These are phyloP conservation scores for Leucozona laternaria DNA, from an alignment of 2,888 invertebrate species.

Conservation along the genomic window DNA sequence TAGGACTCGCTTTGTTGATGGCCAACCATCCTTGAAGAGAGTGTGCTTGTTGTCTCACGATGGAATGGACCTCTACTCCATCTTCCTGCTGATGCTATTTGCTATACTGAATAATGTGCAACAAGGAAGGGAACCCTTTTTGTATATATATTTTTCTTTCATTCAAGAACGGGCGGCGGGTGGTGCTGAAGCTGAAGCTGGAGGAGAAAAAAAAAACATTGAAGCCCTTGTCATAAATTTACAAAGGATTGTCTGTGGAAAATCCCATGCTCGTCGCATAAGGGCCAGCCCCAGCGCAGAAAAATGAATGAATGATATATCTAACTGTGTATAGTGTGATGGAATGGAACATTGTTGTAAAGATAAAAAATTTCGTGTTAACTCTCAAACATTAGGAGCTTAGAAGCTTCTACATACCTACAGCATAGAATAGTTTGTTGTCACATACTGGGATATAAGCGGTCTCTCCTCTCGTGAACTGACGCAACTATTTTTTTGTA, in stretches of 20 bases:
- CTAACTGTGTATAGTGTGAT: slow-evolving; percentile 30
- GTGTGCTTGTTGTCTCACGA: slow-evolving; percentile 71
- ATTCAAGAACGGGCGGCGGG: neutral
- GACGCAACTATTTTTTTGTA: too few species aligned
- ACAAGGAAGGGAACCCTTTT: slow-evolving; percentile 37
- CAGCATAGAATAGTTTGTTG: neutral
- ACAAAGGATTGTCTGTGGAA: slow-evolving; percentile 65
- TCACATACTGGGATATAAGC: neutral
- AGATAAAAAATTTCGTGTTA: slow-evolving; percentile 16
- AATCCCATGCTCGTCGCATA: slow-evolving; percentile 48
- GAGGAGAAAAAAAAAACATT: slow-evolving; percentile 34
- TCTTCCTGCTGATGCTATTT: neutral
- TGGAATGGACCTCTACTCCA: slow-evolving; percentile 46
- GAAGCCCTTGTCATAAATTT: slow-evolving; percentile 64
- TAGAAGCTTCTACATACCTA: neutral
- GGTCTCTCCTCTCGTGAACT: neutral
- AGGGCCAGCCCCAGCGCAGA: too few species aligned
- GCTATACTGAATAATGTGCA: slow-evolving; percentile 56
- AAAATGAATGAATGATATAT: slow-evolving; percentile 29
- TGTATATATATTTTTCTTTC: slow-evolving; percentile 47
- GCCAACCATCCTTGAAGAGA: slow-evolving; percentile 70
- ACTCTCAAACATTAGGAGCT: slow-evolving; percentile 3
- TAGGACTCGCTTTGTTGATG: slow-evolving; percentile 73
- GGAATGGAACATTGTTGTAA: slow-evolving; percentile 38
- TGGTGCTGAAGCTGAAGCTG: neutral